phyloP scores from a whole-genome alignment of 2,888 invertebrate genomes.

The Yponomeuta sedellus region DNA sequence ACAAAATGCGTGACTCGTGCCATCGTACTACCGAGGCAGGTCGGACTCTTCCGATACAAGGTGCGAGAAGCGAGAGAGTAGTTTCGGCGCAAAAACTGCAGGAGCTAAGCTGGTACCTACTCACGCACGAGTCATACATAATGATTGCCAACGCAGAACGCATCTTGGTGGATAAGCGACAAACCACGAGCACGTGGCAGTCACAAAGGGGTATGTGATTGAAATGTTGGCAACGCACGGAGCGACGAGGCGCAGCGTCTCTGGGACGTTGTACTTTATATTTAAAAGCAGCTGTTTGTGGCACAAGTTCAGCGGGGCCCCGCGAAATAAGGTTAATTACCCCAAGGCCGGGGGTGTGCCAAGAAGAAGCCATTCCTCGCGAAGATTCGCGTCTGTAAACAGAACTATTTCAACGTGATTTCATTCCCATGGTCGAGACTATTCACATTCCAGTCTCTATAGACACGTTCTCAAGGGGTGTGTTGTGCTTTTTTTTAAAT shows the following conservation, averaged over 20 bases:
- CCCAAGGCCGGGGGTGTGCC: slow-evolving; percentile 58
- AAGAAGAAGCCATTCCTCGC: slow-evolving; percentile 20
- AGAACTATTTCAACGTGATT: not conserved
- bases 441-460: no score
- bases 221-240: slow-evolving; percentile 67
- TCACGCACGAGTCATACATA: not conserved
- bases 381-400: not conserved
- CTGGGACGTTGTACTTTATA: slow-evolving; percentile 34
- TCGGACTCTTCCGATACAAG: no score
- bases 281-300: slow-evolving; percentile 46
- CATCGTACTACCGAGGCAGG: no score
- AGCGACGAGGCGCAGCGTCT: slow-evolving; percentile 35
- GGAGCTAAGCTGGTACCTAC: not conserved
- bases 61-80: no score
- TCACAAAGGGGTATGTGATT: slow-evolving; percentile 42
- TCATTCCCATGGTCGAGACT: not conserved
- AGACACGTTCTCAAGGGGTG: no score
- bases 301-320: slow-evolving; percentile 66
- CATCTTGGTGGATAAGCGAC: not conserved
- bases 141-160: not conserved
- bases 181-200: slow-evolving; percentile 43
- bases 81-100: not conserved
- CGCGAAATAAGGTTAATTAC: slow-evolving; percentile 64
- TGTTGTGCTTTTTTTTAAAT: no score
- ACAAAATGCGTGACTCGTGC: no score